Base-by-base conservation (phyloP, 2,113 vertebrate genomes). In the Aldabrachelys gigantea region DNA sequence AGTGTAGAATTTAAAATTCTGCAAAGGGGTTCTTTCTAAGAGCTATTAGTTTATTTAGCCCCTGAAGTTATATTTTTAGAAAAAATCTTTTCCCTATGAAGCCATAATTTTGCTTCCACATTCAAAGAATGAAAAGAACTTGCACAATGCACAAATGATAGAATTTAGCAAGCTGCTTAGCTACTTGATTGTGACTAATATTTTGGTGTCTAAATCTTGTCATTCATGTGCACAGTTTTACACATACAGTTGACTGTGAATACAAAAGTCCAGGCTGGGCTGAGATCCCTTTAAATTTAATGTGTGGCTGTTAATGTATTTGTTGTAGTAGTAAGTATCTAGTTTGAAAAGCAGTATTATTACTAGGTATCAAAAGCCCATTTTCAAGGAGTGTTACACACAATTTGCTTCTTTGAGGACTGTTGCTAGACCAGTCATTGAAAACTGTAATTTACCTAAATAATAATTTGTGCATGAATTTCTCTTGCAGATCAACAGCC, bases 101-200 rank as follows among this genome's bases (percentile, higher is more conserved):
- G 89, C 92, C 95, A 94, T 97, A 85, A 0, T 89, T 82, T 11
- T 88, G 91, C 84, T 84, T 0, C 0, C 96, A 94, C 94, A 0
- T 4, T 13, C 90, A 95, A 92, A 93, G 95, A 93, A 95, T 0
- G 3, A 83, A 91, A 85, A 84, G 41, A 38, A 95, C 95, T 95
- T 95, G 89, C 95, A 82, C 41, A 94, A 41, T 76, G 24, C 93
- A 88, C 5, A 5, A 1, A 81, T 92, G 93, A 91, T 97, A 95
- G 82, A 96, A 89, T 95, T 90, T 41, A 76, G 41, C 62, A 56
- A 93, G 62, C 65, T 84, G 35, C 35, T n/a, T 69, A 94, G 89
- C 44, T 88, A 62, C 88, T 76, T 44, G 22, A 35, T 80, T 49
- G 35, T 75, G 85, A 57, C 41, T 13, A 44, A n/a, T 69, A n/a